Percentiles rank a stretch among this genome's conserved stretches.
Conservation (phyloP, 2,113 vertebrate genomes). For the Grantiella picta region DNA sequence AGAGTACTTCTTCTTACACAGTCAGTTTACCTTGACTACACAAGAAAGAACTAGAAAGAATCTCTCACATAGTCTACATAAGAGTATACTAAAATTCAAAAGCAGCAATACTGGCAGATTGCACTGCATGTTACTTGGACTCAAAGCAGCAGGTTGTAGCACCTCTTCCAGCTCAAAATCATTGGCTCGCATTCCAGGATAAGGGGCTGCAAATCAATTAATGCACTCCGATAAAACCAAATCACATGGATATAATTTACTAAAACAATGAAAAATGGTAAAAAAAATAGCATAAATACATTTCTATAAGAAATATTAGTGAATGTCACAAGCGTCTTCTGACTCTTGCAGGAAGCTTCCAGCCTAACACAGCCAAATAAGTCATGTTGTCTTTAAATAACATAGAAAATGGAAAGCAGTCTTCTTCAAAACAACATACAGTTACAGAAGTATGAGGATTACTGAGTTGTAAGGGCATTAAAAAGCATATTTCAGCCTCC, state of each 20-base stretch:
- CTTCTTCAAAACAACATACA: not conserved
- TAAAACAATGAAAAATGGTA: not conserved
- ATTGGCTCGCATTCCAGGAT: not conserved
- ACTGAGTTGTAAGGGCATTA: not conserved
- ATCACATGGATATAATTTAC: not conserved
- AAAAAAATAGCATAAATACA: not conserved
- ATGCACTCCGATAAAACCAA: not conserved
- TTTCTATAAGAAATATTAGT: not conserved
- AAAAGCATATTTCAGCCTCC: not conserved
- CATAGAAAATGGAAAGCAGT: not conserved
- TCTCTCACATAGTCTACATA: not conserved
- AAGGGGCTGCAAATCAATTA: not conserved
- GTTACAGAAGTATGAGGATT: not conserved
- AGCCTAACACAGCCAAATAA: not conserved
- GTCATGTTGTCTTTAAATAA: not conserved
- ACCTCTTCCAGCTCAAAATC: not conserved
- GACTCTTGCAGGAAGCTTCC: not conserved
- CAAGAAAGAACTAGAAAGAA: not conserved
- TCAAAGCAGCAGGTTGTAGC: not conserved
- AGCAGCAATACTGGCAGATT: not conserved
- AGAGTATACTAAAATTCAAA: not conserved
- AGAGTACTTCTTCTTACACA: not conserved
- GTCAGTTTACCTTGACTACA: not conserved
- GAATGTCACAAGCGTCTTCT: not conserved
- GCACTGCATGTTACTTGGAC: not conserved